Percentiles rank a stretch among this genome's conserved stretches.
Evolutionary conservation across 2,797 vertebrate species (phyloP).

Genomic region (Nannoperca australis): DNA sequence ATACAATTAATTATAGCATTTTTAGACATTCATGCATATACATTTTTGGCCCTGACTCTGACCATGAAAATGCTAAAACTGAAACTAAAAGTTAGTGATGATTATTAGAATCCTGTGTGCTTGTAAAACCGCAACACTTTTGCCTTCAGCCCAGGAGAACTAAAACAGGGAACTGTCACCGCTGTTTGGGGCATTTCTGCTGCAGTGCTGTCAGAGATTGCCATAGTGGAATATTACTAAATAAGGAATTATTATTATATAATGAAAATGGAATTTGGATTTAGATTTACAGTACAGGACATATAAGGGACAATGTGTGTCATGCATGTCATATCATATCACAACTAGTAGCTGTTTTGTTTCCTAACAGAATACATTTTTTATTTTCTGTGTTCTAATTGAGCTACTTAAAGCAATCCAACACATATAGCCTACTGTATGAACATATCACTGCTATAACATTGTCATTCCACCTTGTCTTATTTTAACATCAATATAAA

Average conservation of each 20-base stretch:
- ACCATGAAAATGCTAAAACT: not conserved
- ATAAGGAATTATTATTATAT: conserved; percentile 57
- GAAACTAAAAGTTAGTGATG: conserved; percentile 30
- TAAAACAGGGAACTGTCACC: conserved; percentile 69
- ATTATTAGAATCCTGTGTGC: conserved; percentile 3
- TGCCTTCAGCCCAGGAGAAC: conserved; percentile 40
- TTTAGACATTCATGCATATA: not conserved
- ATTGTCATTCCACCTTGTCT: not conserved
- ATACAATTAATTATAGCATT: not conserved
- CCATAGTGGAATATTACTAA: conserved; percentile 31
- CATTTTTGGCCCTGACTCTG: not conserved
- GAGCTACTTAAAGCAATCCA: not conserved
- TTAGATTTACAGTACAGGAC: conserved; percentile 41
- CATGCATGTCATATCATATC: not conserved
- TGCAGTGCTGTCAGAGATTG: not conserved
- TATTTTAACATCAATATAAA: not conserved
- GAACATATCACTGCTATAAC: not conserved
- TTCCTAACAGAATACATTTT: not conserved
- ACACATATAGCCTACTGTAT: not conserved
- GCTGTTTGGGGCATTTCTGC: conserved; percentile 21
- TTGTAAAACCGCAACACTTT: conserved; percentile 42
- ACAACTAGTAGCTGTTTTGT: not conserved
- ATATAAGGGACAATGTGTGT: not conserved
- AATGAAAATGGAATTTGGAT: conserved; percentile 56
- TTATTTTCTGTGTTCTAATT: no score